Conservation (phyloP, 2,888 invertebrate species). For the Microctonus aethiopoides region DNA sequence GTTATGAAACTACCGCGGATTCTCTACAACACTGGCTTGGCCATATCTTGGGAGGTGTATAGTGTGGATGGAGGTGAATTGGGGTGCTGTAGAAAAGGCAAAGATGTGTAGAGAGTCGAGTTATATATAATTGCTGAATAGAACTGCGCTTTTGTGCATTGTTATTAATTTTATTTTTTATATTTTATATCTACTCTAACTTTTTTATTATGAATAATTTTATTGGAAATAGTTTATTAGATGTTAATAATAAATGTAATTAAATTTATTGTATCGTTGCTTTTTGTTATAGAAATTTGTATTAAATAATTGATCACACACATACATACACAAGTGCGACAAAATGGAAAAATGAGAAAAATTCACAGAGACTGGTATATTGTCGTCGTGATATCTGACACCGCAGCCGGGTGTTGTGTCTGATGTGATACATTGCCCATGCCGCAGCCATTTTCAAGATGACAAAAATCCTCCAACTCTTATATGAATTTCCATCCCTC, state of each 20-base stretch:
- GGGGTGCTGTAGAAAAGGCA: background rate
- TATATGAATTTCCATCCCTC: background rate
- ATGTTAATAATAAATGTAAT: background rate
- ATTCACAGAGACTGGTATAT: background rate
- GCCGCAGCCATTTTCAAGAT: background rate
- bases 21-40: constrained; percentile 13
- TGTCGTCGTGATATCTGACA: constrained; percentile 41
- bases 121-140: background rate
- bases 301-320: background rate
- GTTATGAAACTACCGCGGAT: constrained; percentile 62
- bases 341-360: background rate
- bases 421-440: constrained; percentile 43
- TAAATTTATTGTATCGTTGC: background rate
- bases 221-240: background rate
- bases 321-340: background rate
- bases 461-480: background rate
- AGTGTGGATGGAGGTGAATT: background rate
- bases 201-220: background rate
- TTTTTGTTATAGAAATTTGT: background rate
- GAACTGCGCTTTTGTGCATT: background rate
- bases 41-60: background rate
- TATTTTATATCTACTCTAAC: background rate
- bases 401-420: constrained; percentile 37
- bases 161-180: background rate
- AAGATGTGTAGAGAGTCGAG: background rate